A percentile compares a stretch with the other conserved stretches of the same genome.
phyloP scores from a whole-genome alignment of 2,797 vertebrate genomes.

The Fundulus diaphanus region DNA sequence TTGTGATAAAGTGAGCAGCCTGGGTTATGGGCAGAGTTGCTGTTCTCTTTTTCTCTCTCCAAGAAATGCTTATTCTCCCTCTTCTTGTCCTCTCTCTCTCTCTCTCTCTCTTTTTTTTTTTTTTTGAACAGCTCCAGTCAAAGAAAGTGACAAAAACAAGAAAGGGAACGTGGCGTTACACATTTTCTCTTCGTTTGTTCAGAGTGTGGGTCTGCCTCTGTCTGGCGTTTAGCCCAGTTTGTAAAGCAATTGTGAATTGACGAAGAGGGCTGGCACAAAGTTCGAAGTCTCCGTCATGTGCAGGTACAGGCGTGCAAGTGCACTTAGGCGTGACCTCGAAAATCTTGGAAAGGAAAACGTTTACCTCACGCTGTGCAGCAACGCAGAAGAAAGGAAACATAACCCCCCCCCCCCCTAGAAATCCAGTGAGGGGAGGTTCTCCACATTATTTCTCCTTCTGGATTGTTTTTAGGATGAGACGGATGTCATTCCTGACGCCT shows the following conservation, averaged over 20 bases:
- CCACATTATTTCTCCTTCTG: constrained; percentile 18
- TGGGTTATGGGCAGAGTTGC: constrained; percentile 1
- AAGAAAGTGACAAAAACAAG: constrained; percentile 1
- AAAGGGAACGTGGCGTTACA: constrained; percentile 20
- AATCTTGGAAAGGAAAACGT: constrained; percentile 21
- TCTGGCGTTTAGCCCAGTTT: constrained; percentile 5
- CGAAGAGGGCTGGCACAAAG: constrained; percentile 5
- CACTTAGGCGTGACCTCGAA: constrained; percentile 14
- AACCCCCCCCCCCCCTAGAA: constrained; percentile 2
- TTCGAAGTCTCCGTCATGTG: constrained; percentile 19
- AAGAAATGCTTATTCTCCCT: neutral
- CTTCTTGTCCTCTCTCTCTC: neutral
- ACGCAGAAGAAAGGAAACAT: neutral
- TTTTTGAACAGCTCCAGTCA: neutral
- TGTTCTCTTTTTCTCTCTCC: neutral
- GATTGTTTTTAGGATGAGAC: constrained; percentile 1
- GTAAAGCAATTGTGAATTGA: constrained; percentile 24
- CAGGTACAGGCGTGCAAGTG: constrained; percentile 41
- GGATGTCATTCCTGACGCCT: neutral
- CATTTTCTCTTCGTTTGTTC: neutral
- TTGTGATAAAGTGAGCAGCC: constrained; percentile 28
- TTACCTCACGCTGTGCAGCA: neutral
- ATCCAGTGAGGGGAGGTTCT: constrained; percentile 11
- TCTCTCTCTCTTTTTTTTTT: neutral
- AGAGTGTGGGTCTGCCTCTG: neutral